Conservation (phyloP, 2,888 invertebrate species). For the Aelia acuminata region DNA sequence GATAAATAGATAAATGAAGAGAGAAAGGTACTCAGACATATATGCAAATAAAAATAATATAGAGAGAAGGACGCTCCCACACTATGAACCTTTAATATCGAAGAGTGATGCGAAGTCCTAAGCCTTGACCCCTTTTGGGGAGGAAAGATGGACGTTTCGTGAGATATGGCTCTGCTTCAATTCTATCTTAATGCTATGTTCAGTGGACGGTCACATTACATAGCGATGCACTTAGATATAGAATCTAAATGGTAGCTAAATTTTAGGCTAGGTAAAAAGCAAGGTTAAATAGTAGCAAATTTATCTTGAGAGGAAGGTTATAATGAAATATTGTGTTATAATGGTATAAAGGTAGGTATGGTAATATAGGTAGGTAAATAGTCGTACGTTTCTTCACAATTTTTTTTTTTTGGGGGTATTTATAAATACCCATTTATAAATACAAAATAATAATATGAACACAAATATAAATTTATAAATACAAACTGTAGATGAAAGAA, state of each 20-base stretch:
- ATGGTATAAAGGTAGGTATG: too few relatives aligned
- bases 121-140: background rate
- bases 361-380: too few relatives aligned
- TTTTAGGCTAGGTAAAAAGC: background rate
- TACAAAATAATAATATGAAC: too few relatives aligned
- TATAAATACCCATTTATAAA: too few relatives aligned
- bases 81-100: background rate
- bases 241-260: background rate
- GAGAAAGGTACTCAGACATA: background rate
- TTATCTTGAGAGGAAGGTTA: too few relatives aligned
- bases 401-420: too few relatives aligned
- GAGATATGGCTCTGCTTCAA: background rate
- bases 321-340: too few relatives aligned
- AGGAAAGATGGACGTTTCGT: slow-evolving; percentile 4
- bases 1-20: too few relatives aligned
- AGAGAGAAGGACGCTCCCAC: background rate
- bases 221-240: background rate
- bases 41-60: background rate
- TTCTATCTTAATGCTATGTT: background rate
- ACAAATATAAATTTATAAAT: too few relatives aligned
- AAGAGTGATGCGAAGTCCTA: background rate
- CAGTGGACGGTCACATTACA: background rate
- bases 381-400: too few relatives aligned
- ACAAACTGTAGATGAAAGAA: too few relatives aligned
- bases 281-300: too few relatives aligned